Evolutionary conservation across 2,113 vertebrate species (phyloP), one percentile per base, ranked within the genome.

Genomic region (Notarius lentiginosus): DNA sequence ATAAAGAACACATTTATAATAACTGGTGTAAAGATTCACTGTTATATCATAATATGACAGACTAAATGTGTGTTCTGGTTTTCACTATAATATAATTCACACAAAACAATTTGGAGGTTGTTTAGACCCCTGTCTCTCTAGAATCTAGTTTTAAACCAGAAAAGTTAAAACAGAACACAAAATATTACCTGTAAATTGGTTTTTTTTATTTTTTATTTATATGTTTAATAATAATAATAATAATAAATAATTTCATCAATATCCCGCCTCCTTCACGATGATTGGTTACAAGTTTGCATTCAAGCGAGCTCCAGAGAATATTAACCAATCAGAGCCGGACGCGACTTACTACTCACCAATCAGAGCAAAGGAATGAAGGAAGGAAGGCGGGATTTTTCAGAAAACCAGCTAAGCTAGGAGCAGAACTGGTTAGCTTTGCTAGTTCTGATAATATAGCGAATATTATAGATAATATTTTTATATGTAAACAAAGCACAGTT

Each of bases 271-370:
- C 4, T 47, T 15, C 9, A 6, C 11, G 9, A n/a, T 5, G 83
- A 84, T 49, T 61, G 55, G 83, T 22, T 84, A 47, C 18, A 84
- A 84, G 83, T 84, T 84, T 84, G 9, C 65, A 84, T 8, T 9
- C 51, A 7, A 14, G n/a, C 10, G 5, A 22, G 14, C 5, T 20
- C 7, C 1, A 7, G 22, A 53, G 15, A 68, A 30, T 2, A 18
- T 49, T 18, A 75, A 7, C 83, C 70, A 84, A 84, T 75, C 55
- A 84, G 22, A 75, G 0, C 6, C 22, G 30, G 70, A 75, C 53
- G 82, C 55, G 53, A 55, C 1, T 10, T 49, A 60, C 34, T 75
- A 60, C 0, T 27, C 61, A 7, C 70, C 83, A 84, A 84, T 61
- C 70, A 47, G 1, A 75, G 0, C 7, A 7, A 22, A 58, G 56